Evolutionary conservation across 2,888 invertebrate genomes (phyloP).

Genomic region (Tinea trinotella): DNA sequence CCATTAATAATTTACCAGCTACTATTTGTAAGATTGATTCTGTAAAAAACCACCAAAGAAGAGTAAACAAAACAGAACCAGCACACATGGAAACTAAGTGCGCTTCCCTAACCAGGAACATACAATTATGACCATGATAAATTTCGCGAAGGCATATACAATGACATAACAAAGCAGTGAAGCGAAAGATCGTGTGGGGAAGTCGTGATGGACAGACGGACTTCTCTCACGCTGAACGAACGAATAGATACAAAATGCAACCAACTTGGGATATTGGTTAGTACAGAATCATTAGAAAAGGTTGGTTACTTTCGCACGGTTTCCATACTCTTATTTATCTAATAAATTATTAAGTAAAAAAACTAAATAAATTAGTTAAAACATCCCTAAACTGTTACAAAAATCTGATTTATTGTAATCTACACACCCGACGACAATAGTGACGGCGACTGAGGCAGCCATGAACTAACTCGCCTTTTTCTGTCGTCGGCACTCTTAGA

Average conservation of each 20-base stretch:
- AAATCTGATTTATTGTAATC: too few species aligned
- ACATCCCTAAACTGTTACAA: too few species aligned
- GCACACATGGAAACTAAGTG: conserved; percentile 20
- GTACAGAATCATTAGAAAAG: conserved; percentile 1
- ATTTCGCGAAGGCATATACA: conserved; percentile 33
- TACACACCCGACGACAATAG: too few species aligned
- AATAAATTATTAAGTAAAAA: too few species aligned
- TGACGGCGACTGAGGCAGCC: too few species aligned
- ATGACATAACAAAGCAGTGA: conserved; percentile 37
- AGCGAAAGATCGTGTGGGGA: conserved; percentile 29
- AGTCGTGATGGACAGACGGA: conserved; percentile 53
- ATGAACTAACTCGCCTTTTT: too few species aligned
- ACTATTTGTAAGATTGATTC: background rate
- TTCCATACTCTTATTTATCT: background rate
- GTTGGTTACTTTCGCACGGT: background rate
- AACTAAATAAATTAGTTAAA: too few species aligned
- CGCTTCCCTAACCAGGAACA: conserved; percentile 23
- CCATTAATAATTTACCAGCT: too few species aligned
- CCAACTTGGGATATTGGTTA: background rate
- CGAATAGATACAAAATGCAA: conserved; percentile 13
- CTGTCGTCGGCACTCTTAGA: too few species aligned
- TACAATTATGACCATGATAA: conserved; percentile 36
- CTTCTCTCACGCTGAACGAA: conserved; percentile 36
- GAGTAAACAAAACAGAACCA: background rate
- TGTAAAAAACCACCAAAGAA: background rate